phyloP scores from a whole-genome alignment of 53 echinoderm and acorn worm genomes.

The Astropecten irregularis region DNA sequence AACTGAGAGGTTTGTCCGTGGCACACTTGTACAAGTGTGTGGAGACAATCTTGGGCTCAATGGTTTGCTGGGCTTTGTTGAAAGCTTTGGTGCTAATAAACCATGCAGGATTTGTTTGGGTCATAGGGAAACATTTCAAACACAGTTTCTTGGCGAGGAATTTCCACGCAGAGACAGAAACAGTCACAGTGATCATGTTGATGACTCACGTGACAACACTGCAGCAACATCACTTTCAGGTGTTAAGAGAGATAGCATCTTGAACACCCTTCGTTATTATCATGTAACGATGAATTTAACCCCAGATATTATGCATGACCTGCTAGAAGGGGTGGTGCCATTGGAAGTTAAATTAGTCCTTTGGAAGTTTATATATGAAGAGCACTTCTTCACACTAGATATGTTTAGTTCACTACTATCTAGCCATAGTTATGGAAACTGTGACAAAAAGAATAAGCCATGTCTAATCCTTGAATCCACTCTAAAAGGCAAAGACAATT shows the following conservation, averaged over 20 bases:
- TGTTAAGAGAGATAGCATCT: constrained; percentile 25
- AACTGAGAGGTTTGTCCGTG: background rate
- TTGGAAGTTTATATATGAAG: constrained; percentile 37
- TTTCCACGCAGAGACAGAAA: background rate
- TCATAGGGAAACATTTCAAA: background rate
- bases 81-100: constrained; percentile 12
- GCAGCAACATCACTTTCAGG: constrained; percentile 3
- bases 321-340: constrained; percentile 31
- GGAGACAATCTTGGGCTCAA: constrained; percentile 42
- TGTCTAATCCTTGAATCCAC: constrained; percentile 25
- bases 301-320: constrained; percentile 51
- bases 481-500: constrained; percentile 33
- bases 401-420: constrained; percentile 13
- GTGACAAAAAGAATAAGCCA: constrained; percentile 60
- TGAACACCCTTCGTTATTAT: constrained; percentile 15
- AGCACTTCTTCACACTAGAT: constrained; percentile 49
- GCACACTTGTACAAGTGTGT: constrained; percentile 5
- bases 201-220: background rate
- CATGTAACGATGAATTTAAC: constrained; percentile 30
- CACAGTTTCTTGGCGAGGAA: background rate
- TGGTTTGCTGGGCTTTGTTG: constrained; percentile 32
- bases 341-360: constrained; percentile 49
- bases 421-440: constrained; percentile 39
- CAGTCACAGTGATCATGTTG: background rate
- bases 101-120: constrained; percentile 10